A percentile compares a stretch with the other conserved stretches of the same genome.
Conservation (phyloP, 1,140 invertebrate species). For the Luehdorfia chinensis region DNA sequence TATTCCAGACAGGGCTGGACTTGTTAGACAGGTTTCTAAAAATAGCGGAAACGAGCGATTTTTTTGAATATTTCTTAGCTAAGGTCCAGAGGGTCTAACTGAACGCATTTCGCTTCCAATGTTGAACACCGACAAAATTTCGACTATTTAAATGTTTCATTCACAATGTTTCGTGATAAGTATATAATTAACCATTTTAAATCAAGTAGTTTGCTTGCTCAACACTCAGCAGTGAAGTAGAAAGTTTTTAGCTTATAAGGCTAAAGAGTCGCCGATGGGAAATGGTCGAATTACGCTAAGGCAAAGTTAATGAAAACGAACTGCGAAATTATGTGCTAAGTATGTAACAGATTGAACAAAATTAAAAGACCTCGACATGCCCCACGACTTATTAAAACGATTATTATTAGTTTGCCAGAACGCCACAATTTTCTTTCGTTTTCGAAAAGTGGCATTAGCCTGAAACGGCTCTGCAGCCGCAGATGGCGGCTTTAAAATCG, state of each 20-base stretch:
- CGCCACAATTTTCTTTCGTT: no score
- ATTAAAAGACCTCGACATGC: conserved; percentile 12
- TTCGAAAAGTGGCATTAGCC: no score
- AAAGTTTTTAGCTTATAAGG: conserved; percentile 9
- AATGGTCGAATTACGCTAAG: neutral
- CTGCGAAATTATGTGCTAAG: conserved; percentile 1
- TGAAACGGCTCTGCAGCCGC: conserved; percentile 2
- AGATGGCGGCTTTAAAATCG: conserved; percentile 1
- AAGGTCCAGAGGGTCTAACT: conserved; percentile 39
- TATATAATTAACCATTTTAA: no score
- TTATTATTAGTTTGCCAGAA: no score
- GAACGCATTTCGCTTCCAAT: conserved; percentile 9
- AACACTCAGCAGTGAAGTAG: neutral
- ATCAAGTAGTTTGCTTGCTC: no score
- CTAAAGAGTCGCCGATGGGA: neutral
- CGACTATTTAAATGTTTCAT: no score
- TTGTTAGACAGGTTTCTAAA: conserved; percentile 69
- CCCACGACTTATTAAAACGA: conserved; percentile 11
- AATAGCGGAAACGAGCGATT: conserved; percentile 60
- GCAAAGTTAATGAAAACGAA: neutral
- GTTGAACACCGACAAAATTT: neutral
- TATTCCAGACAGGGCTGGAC: conserved; percentile 59
- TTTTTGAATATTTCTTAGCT: conserved; percentile 54
- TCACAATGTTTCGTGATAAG: no score
- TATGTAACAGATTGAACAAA: conserved; percentile 3